Base-by-base conservation (phyloP, 2,888 invertebrate genomes). In the Oxystoma pomonae region DNA sequence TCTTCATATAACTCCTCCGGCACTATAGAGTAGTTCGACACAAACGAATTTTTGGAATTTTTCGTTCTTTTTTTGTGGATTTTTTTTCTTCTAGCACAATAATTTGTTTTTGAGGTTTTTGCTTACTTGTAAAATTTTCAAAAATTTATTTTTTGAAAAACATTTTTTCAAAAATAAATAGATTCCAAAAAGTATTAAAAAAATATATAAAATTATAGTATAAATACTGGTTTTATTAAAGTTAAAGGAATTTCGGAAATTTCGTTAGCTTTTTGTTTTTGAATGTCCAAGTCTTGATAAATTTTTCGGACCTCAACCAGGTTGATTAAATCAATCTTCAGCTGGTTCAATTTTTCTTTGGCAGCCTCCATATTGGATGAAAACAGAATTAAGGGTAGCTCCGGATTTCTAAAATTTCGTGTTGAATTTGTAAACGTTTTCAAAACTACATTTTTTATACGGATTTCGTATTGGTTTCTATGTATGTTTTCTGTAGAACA, bases 401-500 rank as follows among this genome's bases (percentile, higher is more conserved):
- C 52, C 3, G 50, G 5, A 18, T 50, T 59, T 59, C 35, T 49
- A 50, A 49, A 59, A 9, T 50, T 50, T 16, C 9, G 17, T 49
- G 49, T 35, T 9, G 2, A 2, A 19, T 49, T 58, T 62, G 58
- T n/a, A 51, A 57, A 58, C 21, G 20, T 61, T 49, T 50, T 22
- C 16, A 56, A 20, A 56, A 56, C 5, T 5, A 59, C 12, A 17
- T 18, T 52, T 16, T 51, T 49, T 16, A 61, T 56, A 16, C 56
- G 16, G 19, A 57, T 50, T 61, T 61, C 61, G 56, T 49, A 61
- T 16, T 57, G 16, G 51, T 1, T 49, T 59, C 55, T 59, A 59
- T n/a, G 22, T 55, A 61, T 64, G 20, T 57, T 61, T 17, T 60
- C 64, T 35, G 17, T 57, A 50, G 53, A 52, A 35, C 63, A 63